Evolutionary conservation across 2,888 invertebrate species (phyloP).

Genomic region (Athalia circularis): DNA sequence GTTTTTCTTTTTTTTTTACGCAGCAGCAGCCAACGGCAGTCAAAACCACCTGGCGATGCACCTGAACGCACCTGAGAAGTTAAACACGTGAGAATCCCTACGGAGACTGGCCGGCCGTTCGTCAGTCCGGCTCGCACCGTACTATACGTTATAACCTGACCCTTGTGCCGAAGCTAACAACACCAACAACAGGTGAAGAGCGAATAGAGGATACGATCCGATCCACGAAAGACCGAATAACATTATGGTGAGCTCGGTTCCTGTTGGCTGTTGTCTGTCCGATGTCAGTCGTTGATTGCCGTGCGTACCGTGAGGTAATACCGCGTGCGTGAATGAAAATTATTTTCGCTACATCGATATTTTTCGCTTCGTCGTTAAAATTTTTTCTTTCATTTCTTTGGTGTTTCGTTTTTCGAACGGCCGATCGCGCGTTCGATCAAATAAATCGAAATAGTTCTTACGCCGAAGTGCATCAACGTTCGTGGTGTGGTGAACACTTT

Average conservation of each 20-base stretch:
- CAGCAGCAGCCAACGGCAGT: neutral
- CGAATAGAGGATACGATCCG: neutral
- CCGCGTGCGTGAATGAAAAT: neutral
- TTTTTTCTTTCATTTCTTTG: too few relatives aligned
- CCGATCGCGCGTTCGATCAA: too few relatives aligned
- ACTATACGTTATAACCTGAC: neutral
- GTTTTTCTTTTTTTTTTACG: neutral
- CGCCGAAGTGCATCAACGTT: too few relatives aligned
- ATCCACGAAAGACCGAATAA: too few relatives aligned
- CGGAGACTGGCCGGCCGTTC: too few relatives aligned
- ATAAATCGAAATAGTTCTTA: too few relatives aligned
- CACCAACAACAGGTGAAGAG: conserved; percentile 23
- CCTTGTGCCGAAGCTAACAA: neutral
- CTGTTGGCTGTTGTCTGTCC: neutral
- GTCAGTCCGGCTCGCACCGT: too few relatives aligned
- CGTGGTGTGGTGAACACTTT: too few relatives aligned
- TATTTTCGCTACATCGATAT: neutral
- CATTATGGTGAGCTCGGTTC: neutral
- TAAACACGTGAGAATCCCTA: conserved; percentile 42
- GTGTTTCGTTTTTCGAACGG: too few relatives aligned
- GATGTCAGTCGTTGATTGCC: conserved; percentile 42
- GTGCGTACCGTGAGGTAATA: conserved; percentile 36
- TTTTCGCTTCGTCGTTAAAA: too few relatives aligned
- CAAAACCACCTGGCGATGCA: neutral
- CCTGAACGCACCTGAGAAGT: conserved; percentile 44